Evolutionary conservation across 1,140 invertebrate genomes (phyloP).

Genomic region (Papilio machaon): DNA sequence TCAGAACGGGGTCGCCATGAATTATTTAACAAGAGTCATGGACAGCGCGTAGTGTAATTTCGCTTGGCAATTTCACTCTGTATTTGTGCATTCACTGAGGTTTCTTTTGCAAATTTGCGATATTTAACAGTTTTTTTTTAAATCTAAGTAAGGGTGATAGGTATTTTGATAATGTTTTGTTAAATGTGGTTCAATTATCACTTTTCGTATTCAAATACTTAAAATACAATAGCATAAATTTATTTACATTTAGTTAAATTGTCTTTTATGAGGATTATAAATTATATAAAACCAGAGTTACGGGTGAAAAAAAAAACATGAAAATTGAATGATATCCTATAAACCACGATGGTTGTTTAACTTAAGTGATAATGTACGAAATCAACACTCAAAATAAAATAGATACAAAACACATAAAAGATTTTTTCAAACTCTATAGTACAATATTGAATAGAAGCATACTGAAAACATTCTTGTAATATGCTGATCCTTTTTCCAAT

Average conservation of each 20-base stretch:
- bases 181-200: no score
- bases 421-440: neutral
- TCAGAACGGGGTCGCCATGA: conserved; percentile 55
- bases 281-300: no score
- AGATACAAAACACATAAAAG: neutral
- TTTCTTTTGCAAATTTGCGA: conserved; percentile 14
- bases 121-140: neutral
- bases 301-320: no score
- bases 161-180: neutral
- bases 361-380: neutral
- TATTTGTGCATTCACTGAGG: conserved; percentile 29
- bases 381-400: neutral
- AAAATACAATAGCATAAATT: no score
- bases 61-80: conserved; percentile 30
- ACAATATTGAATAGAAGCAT: neutral
- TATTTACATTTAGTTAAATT: no score
- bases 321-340: no score
- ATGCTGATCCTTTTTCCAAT: conserved; percentile 7
- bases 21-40: conserved; percentile 56
- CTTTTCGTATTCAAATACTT: no score
- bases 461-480: neutral
- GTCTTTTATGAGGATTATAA: no score
- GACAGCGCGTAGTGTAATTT: conserved; percentile 33
- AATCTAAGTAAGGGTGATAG: neutral
- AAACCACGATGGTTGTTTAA: neutral